phyloP scores from a whole-genome alignment of 2,113 vertebrate species.

The Apistogramma diplotaenia region DNA sequence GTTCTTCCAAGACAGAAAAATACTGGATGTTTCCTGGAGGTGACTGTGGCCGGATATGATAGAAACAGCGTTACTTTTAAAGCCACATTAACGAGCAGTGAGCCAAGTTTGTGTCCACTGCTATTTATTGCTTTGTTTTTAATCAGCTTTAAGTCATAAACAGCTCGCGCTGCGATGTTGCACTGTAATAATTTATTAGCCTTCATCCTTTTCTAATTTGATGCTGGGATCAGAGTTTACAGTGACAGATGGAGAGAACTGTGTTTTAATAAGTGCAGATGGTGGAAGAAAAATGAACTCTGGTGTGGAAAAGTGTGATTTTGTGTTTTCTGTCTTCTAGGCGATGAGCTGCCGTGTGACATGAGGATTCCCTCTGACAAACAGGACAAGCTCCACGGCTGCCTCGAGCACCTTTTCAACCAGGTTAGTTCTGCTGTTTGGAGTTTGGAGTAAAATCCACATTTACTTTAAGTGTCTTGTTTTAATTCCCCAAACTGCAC shows the following conservation, averaged over 20 bases:
- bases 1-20: not conserved
- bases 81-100: not conserved
- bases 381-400: slow-evolving; percentile 97
- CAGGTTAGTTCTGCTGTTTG: slow-evolving; percentile 76
- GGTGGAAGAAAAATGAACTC: not conserved
- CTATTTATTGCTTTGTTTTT: slow-evolving; percentile 22
- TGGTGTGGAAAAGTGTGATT: slow-evolving; percentile 1
- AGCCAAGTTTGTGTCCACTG: slow-evolving; percentile 17
- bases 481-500: not conserved
- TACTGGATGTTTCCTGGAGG: not conserved
- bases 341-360: slow-evolving; percentile 94
- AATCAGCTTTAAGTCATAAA: not conserved
- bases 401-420: slow-evolving; percentile 97
- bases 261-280: not conserved
- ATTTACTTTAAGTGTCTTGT: not conserved
- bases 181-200: not conserved
- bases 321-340: slow-evolving; percentile 62
- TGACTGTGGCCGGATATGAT: slow-evolving; percentile 16
- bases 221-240: not conserved
- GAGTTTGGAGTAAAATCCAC: not conserved
- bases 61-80: slow-evolving; percentile 3
- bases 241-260: not conserved
- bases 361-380: slow-evolving; percentile 97
- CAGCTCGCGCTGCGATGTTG: not conserved
- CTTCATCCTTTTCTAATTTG: not conserved